Conservation (phyloP, 2,797 vertebrate species). For the Ataeniobius toweri region DNA sequence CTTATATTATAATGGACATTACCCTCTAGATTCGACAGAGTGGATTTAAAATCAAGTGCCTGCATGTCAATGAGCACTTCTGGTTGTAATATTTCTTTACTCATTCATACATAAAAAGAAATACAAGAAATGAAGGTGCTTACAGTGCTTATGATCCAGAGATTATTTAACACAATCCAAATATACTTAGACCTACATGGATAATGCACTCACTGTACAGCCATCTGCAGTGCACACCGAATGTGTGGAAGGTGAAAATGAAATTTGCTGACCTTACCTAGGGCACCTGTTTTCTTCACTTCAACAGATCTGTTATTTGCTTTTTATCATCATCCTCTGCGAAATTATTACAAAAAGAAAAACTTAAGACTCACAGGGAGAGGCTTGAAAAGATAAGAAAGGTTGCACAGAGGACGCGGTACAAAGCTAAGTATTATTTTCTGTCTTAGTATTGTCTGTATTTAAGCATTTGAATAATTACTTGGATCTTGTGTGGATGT, state of each 20-base stretch:
- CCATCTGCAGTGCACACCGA: constrained; percentile 24
- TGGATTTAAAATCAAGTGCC: constrained; percentile 17
- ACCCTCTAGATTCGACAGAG: constrained; percentile 9
- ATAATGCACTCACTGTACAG: constrained; percentile 6
- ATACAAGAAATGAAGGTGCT: constrained; percentile 2
- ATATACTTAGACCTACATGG: constrained; percentile 19
- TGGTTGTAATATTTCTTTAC: constrained; percentile 5
- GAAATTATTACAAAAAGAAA: background rate
- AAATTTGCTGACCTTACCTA: constrained; percentile 20
- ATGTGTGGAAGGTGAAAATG: constrained; percentile 1
- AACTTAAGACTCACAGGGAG: background rate
- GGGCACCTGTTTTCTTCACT: constrained; percentile 8
- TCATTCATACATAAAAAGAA: constrained; percentile 13
- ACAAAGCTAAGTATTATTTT: constrained; percentile 1
- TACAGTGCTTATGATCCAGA: constrained; percentile 26
- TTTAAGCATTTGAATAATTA: constrained; percentile 17
- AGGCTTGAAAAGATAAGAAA: constrained; percentile 16
- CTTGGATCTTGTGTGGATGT: background rate
- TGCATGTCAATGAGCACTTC: background rate
- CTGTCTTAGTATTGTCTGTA: constrained; percentile 5
- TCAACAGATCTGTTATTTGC: constrained; percentile 4
- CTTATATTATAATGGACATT: constrained; percentile 26
- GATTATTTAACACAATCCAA: constrained; percentile 37
- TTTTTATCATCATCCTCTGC: constrained; percentile 11
- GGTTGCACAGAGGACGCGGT: constrained; percentile 10